phyloP scores from a whole-genome alignment of 1,140 invertebrate species.

The Zelostemma sp. region DNA sequence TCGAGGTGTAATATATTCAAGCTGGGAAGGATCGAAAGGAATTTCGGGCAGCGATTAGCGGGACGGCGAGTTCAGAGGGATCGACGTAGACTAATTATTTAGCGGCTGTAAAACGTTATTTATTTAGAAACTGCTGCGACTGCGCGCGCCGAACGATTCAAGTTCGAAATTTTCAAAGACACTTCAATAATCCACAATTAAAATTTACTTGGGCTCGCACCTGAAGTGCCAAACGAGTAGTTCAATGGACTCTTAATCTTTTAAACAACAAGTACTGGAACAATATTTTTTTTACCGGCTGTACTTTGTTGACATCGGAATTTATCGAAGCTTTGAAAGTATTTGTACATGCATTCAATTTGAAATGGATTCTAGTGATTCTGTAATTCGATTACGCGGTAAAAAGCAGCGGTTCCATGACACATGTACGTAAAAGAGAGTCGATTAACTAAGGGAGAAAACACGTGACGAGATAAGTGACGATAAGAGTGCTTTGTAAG shows the following conservation, averaged over 20 bases:
- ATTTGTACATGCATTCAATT: no score
- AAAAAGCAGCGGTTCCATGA: not conserved
- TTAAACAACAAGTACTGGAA: not conserved
- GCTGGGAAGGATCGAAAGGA: constrained; percentile 34
- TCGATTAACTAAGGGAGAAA: constrained; percentile 6
- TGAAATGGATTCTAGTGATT: not conserved
- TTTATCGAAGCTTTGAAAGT: no score
- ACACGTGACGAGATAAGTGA: not conserved
- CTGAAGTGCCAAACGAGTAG: no score
- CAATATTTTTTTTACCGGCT: not conserved
- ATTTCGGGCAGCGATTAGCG: constrained; percentile 44
- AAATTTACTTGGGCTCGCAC: no score
- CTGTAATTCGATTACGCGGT: not conserved
- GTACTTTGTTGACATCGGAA: not conserved
- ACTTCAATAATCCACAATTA: no score
- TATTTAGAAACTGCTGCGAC: constrained; percentile 17
- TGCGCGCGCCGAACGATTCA: not conserved
- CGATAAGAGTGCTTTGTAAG: constrained; percentile 10
- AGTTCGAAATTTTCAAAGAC: no score
- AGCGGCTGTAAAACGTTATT: constrained; percentile 25
- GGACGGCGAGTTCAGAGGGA: constrained; percentile 43
- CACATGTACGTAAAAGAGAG: not conserved
- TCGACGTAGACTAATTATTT: constrained; percentile 44
- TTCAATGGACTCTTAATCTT: no score
- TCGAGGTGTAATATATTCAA: constrained; percentile 43